Evolutionary conservation across 1,140 invertebrate genomes (phyloP), one percentile per base, ranked within the genome.

Genomic region (Drosophila ogumai): DNA sequence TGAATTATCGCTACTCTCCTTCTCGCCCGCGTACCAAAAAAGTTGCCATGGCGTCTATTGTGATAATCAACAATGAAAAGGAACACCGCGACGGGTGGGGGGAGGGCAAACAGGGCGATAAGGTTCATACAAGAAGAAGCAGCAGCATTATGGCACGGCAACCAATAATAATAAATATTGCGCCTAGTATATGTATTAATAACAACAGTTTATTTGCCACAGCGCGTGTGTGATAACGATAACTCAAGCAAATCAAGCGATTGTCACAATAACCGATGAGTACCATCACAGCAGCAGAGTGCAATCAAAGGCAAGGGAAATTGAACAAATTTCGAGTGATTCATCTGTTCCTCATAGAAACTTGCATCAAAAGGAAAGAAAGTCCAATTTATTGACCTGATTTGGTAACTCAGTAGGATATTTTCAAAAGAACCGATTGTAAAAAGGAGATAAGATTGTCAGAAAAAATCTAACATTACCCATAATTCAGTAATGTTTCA

Each of bases 141-240:
- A 22, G 46, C 58, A 17, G 47, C 65, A 67, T 44, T 65, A 65
- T 34, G 19, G 41, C 69, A 79, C 75, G 66, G 75, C 75, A 79
- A 79, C 76, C 75, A 75, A 77, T 68, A 74, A 74, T 63, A 56
- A 79, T 64, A 72, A 78, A 79, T 78, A 64, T 63, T 78, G 63
- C 50, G 64, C 75, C 56, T 71, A 41, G 58, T 43, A 38, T 38
- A 55, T 25, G 52, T 55, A 79, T 40, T 56, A 78, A 57, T 60
- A 77, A 75, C 72, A 75, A 65, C 60, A 41, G 32, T 56, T 54
- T 55, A 75, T 67, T 58, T 46, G 71, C 46, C 31, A 19, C 34
- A 59, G 74, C 54, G 74, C 74, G 74, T 77, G 74, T 77, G 40
- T 77, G 73, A 77, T 76, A 76, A 76, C 74, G 74, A 77, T 77